Base-by-base conservation (phyloP, 2,888 invertebrate genomes). In the Endomychus coccineus region DNA sequence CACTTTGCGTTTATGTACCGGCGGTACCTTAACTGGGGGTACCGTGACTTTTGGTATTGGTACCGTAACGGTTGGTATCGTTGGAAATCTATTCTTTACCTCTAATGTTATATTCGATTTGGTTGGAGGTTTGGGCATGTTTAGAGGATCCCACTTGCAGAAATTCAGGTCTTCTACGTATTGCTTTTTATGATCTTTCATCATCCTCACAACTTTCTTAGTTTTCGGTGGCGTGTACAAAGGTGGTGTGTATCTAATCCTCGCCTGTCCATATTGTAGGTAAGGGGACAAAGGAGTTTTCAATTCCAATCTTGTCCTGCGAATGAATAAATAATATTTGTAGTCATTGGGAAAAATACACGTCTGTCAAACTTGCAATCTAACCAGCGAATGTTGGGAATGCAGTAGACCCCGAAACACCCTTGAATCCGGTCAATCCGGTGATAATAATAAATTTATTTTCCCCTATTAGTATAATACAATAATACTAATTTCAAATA, bases 101-200 rank as follows among this genome's bases (percentile, higher is more conserved):
- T 19, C 19, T 19, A 19, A 19, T 5, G 5, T 19, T 19, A 36
- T 32, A 28, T 14, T 23, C 23, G 14, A 25, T 35, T 24, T 29
- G 16, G 31, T 14, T 10, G 28, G 30, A 19, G 9, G 24, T 34
- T 29, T 29, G 2, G 58, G 55, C 19, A 63, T 23, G 12, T 55
- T 44, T 1, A 56, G 25, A 5, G 49, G 42, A n/a, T 52, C 51
- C 31, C 54, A 56, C 33, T 59, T 52, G 42, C 62, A 63, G 34
- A 60, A 58, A 16, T 50, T 49, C 6, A 46, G 31, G 12, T 44
- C 34, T 22, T 47, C 43, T 27, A 52, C 48, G 4, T 45, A 45
- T 25, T 54, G 55, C 24, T 49, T 36, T 3, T 46, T 40, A 15
- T 55, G 45, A 23, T 55, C 53, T 22, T 45, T 45, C 27, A 48